Evolutionary conservation across 2,113 vertebrate genomes (phyloP).

Genomic region (Bos javanicus): DNA sequence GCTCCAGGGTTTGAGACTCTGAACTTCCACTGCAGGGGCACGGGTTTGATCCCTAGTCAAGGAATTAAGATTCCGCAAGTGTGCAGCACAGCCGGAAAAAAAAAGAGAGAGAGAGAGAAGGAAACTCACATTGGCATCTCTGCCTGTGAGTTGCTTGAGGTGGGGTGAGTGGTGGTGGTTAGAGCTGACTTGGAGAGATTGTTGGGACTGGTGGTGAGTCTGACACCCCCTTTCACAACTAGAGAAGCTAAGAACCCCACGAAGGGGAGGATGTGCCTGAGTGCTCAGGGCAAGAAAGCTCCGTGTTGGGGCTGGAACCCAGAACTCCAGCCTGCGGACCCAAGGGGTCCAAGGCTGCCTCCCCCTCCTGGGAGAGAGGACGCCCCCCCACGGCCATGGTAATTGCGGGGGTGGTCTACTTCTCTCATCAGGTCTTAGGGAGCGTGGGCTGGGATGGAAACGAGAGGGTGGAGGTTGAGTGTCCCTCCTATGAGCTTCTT

Average conservation of each 20-base stretch:
- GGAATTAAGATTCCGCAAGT: not conserved
- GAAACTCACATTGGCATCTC: not conserved
- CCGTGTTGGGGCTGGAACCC: not conserved
- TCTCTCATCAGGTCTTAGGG: not conserved
- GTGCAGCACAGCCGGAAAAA: not conserved
- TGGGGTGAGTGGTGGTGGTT: not conserved
- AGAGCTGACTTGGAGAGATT: not conserved
- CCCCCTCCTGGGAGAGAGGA: too few species aligned
- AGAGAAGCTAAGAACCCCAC: not conserved
- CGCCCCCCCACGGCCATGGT: fast-evolving
- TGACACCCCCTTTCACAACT: not conserved
- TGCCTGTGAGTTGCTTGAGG: not conserved
- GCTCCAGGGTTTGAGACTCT: not conserved
- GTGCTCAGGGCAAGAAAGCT: not conserved
- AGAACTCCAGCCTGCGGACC: not conserved
- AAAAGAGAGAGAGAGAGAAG: not conserved
- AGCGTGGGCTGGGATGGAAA: fast-evolving
- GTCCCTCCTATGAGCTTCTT: not conserved
- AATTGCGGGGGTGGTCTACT: not conserved
- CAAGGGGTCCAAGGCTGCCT: too few species aligned
- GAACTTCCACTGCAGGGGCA: not conserved
- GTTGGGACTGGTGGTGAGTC: fast-evolving
- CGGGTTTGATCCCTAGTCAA: not conserved
- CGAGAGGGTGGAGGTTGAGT: not conserved
- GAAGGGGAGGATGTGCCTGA: not conserved